Conservation (phyloP, 2,797 vertebrate species). For the Acanthiza pusilla region DNA sequence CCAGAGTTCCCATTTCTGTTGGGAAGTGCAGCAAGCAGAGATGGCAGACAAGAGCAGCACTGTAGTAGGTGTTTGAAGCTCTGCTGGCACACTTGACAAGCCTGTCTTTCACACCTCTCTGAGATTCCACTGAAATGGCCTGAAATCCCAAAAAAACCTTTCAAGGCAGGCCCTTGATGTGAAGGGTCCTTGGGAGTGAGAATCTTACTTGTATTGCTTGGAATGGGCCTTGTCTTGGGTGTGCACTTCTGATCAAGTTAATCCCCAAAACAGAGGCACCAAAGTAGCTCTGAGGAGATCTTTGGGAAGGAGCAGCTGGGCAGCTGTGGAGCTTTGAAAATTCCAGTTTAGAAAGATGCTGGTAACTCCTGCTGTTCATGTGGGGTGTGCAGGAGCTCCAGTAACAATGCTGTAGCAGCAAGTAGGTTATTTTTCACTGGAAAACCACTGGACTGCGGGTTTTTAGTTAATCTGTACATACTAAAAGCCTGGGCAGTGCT, state of each 20-base stretch:
- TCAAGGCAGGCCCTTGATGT: not conserved
- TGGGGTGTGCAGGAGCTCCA: not conserved
- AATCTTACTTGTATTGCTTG: not conserved
- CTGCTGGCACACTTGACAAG: not conserved
- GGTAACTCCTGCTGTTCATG: not conserved
- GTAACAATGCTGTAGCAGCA: not conserved
- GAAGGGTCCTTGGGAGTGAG: not conserved
- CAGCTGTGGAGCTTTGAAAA: constrained; percentile 21
- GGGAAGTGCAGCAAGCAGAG: not conserved
- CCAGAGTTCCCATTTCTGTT: not conserved
- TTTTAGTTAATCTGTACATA: not conserved
- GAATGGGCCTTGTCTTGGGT: rapidly evolving
- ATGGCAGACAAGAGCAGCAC: not conserved
- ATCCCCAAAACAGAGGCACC: not conserved
- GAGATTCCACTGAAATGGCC: not conserved
- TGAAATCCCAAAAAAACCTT: not conserved
- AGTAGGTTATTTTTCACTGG: not conserved
- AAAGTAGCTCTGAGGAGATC: not conserved
- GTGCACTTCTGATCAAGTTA: not conserved
- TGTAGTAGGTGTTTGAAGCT: not conserved
- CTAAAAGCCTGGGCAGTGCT: not conserved
- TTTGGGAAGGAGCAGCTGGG: not conserved
- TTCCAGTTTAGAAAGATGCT: constrained; percentile 13
- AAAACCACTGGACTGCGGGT: not conserved
- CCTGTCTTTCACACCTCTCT: not conserved